phyloP scores from a whole-genome alignment of 92 coral and sea anemone species.

The Paramuricea clavata region DNA sequence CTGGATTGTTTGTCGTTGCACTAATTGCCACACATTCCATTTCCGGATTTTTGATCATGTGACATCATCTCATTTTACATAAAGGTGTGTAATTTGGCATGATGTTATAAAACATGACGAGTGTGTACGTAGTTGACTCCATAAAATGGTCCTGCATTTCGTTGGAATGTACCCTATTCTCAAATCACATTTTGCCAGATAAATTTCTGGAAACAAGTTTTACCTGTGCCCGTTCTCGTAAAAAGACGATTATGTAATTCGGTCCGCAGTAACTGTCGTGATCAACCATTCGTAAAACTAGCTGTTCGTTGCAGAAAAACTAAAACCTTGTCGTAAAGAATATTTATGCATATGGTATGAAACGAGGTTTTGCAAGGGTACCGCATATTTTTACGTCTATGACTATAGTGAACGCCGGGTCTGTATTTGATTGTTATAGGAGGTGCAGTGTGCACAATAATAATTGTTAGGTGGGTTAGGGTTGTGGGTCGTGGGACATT shows the following conservation, averaged over 20 bases:
- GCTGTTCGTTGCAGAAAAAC: not conserved
- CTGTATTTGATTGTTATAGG: not conserved
- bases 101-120: not conserved
- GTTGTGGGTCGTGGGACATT: not conserved
- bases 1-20: not conserved
- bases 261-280: not conserved
- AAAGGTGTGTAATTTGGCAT: not conserved
- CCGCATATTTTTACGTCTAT: too few relatives aligned
- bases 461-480: not conserved
- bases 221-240: too few relatives aligned
- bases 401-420: not conserved
- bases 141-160: too few relatives aligned
- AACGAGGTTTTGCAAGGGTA: too few relatives aligned
- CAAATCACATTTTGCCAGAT: too few relatives aligned
- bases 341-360: not conserved
- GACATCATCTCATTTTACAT: slow-evolving; percentile 8
- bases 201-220: too few relatives aligned
- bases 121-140: too few relatives aligned
- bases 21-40: not conserved
- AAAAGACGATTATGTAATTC: not conserved
- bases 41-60: slow-evolving; percentile 20
- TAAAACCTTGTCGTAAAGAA: not conserved
- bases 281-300: not conserved
- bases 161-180: not conserved
- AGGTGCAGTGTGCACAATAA: not conserved